phyloP scores from a whole-genome alignment of 2,113 vertebrate genomes.

The Lates calcarifer region DNA sequence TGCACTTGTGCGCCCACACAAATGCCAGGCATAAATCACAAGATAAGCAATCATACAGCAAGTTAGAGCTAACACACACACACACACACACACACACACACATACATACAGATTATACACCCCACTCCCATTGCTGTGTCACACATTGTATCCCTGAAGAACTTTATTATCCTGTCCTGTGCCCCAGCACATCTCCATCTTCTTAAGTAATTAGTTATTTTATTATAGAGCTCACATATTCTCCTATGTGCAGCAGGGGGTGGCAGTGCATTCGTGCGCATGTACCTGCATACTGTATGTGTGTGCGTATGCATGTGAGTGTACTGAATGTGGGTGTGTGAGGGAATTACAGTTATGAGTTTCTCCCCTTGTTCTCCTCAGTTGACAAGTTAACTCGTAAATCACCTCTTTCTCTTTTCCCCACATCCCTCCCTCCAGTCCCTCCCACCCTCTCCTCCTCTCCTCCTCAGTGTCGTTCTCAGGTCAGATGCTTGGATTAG shows the following conservation, averaged over 20 bases:
- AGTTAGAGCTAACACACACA: not conserved
- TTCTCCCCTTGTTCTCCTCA: slow-evolving; percentile 59
- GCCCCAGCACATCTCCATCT: slow-evolving; percentile 58
- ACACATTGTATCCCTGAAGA: slow-evolving; percentile 24
- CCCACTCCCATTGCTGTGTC: not conserved
- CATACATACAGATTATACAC: not conserved
- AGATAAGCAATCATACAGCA: not conserved
- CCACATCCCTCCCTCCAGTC: slow-evolving; percentile 5
- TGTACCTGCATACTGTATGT: slow-evolving; percentile 19
- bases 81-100: slow-evolving; percentile 3
- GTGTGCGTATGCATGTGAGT: not conserved
- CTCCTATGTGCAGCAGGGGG: slow-evolving; percentile 34
- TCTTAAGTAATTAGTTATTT: slow-evolving; percentile 68
- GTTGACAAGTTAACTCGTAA: slow-evolving; percentile 57
- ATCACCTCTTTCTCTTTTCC: slow-evolving; percentile 51
- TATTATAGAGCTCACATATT: slow-evolving; percentile 55
- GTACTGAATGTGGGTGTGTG: slow-evolving; percentile 44
- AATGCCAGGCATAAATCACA: slow-evolving; percentile 2
- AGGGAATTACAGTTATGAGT: slow-evolving; percentile 61
- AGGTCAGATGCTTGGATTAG: slow-evolving; percentile 56
- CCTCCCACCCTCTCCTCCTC: slow-evolving; percentile 4
- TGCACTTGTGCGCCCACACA: not conserved
- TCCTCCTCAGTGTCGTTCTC: slow-evolving; percentile 65
- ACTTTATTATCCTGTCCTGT: slow-evolving; percentile 47
- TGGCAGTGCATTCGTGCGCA: not conserved